Evolutionary conservation across 2,797 vertebrate genomes (phyloP).

Genomic region (Bucorvus abyssinicus): DNA sequence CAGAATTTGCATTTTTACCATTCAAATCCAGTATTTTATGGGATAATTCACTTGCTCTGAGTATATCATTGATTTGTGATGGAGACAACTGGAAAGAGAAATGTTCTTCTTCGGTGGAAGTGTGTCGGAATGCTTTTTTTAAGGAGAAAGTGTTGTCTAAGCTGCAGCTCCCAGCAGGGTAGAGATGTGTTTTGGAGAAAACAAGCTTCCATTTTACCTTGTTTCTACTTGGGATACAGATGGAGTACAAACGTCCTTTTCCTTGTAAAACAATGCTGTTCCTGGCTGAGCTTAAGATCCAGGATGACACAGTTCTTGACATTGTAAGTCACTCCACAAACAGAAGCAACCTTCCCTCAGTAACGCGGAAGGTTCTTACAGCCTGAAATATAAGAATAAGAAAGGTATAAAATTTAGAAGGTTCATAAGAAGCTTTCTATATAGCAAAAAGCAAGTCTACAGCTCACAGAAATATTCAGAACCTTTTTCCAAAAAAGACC

Average conservation of each 20-base stretch:
- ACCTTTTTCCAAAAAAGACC: background rate
- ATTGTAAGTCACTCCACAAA: slow-evolving; percentile 72
- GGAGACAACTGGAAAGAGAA: slow-evolving; percentile 83
- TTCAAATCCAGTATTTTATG: slow-evolving; percentile 80
- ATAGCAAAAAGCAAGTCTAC: background rate
- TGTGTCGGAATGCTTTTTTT: slow-evolving; percentile 65
- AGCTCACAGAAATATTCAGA: background rate
- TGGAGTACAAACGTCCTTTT: slow-evolving; percentile 67
- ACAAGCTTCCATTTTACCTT: slow-evolving; percentile 49
- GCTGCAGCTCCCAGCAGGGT: slow-evolving; percentile 31
- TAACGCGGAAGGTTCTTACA: background rate
- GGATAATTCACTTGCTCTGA: slow-evolving; percentile 84
- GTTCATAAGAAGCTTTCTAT: background rate
- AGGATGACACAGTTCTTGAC: slow-evolving; percentile 82
- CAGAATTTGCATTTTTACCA: slow-evolving; percentile 75
- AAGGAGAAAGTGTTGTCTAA: background rate
- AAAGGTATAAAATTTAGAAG: background rate
- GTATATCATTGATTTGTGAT: slow-evolving; percentile 84
- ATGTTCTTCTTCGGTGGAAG: slow-evolving; percentile 82
- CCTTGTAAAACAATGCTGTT: slow-evolving; percentile 59
- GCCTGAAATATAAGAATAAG: slow-evolving; percentile 41
- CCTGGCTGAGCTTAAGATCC: slow-evolving; percentile 79
- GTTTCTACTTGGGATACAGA: slow-evolving; percentile 34
- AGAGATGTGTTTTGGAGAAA: slow-evolving; percentile 1
- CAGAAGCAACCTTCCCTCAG: background rate